A percentile compares a stretch with the other conserved stretches of the same genome.
Evolutionary conservation across 1,140 invertebrate species (phyloP).

Genomic region (Scaptomyza montana): DNA sequence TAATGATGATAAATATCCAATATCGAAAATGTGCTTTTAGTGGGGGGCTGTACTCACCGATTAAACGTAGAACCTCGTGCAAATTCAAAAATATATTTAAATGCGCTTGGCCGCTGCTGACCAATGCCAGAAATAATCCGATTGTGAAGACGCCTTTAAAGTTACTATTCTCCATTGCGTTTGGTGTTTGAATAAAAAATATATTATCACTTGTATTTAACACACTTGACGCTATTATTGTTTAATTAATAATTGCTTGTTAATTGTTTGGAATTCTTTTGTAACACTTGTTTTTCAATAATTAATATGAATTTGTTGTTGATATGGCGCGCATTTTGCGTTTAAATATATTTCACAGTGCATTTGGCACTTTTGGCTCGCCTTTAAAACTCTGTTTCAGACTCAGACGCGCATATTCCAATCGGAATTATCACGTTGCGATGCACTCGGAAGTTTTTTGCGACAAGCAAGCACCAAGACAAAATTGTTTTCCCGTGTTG

Average conservation of each 20-base stretch:
- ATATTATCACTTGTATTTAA: conserved; percentile 1
- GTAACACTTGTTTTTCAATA: conserved; percentile 16
- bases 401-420: conserved; percentile 60
- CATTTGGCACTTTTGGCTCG: conserved; percentile 54
- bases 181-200: background rate
- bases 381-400: conserved; percentile 5
- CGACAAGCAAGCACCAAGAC: conserved; percentile 42
- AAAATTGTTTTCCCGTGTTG: conserved; percentile 36
- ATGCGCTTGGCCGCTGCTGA: conserved; percentile 64
- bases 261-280: conserved; percentile 19
- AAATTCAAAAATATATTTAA: conserved; percentile 83
- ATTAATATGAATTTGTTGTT: conserved; percentile 20
- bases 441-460: conserved; percentile 21
- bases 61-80: conserved; percentile 83
- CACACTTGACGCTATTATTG: conserved; percentile 21
- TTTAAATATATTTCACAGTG: conserved; percentile 51
- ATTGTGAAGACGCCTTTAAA: conserved; percentile 61
- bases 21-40: background rate
- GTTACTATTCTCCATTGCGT: conserved; percentile 54
- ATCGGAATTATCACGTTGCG: conserved; percentile 43
- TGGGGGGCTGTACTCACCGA: conserved; percentile 74
- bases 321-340: conserved; percentile 44
- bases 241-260: conserved; percentile 28
- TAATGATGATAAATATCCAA: conserved; percentile 9
- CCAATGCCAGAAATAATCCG: conserved; percentile 75